A percentile compares a stretch with the other conserved stretches of the same genome.
phyloP scores from a whole-genome alignment of 2,888 invertebrate genomes.

The Drosophila sordidula region DNA sequence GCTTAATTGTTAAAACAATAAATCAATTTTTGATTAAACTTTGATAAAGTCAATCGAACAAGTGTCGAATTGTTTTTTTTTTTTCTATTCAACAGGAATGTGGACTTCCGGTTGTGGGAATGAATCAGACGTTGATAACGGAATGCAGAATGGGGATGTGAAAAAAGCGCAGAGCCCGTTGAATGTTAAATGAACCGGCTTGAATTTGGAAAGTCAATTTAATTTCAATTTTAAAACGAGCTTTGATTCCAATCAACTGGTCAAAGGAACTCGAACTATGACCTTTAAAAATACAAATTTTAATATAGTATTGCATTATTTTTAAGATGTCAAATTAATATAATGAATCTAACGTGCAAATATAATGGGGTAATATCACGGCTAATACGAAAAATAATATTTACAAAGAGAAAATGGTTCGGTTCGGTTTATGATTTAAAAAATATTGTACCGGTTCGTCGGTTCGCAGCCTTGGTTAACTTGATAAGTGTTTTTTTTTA shows the following conservation, averaged over 20 bases:
- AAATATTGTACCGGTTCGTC: too few relatives aligned
- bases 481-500: too few relatives aligned
- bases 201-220: neutral
- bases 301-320: too few relatives aligned
- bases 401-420: too few relatives aligned
- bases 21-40: slow-evolving; percentile 33
- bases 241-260: neutral
- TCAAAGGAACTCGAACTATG: neutral
- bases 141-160: neutral
- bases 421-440: too few relatives aligned
- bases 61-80: neutral
- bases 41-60: slow-evolving; percentile 26
- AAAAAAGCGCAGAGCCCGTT: neutral
- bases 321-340: too few relatives aligned
- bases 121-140: slow-evolving; percentile 8
- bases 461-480: too few relatives aligned
- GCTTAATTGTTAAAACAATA: slow-evolving; percentile 41
- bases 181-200: neutral
- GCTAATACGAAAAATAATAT: too few relatives aligned
- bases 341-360: too few relatives aligned
- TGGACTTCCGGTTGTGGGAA: slow-evolving; percentile 26
- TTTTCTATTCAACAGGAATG: slow-evolving; percentile 1
- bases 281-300: too few relatives aligned
- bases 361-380: too few relatives aligned
- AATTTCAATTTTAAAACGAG: neutral